A percentile compares a stretch with the other conserved stretches of the same genome.
Conservation (phyloP, 2,113 vertebrate genomes). For the Nothoprocta pentlandii region DNA sequence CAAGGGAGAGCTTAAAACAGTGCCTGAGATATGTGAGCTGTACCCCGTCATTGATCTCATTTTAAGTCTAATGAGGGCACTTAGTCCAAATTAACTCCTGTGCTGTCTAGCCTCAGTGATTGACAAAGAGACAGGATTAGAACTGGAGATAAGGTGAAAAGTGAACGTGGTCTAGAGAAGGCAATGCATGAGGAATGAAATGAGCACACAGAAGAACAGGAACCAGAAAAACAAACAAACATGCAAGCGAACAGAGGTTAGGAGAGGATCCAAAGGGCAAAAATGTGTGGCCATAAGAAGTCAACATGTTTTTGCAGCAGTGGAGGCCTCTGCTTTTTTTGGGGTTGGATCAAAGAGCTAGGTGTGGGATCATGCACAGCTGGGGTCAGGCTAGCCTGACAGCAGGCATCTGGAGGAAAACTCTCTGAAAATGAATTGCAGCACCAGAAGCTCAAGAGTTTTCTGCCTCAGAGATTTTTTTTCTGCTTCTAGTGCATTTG, state of each 20-base stretch:
- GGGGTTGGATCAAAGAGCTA: not conserved
- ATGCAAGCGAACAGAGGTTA: not conserved
- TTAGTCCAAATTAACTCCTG: slow-evolving; percentile 14
- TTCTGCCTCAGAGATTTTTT: not conserved
- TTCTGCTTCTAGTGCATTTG: not conserved
- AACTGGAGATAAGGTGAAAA: not conserved
- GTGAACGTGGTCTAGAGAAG: not conserved
- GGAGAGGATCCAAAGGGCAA: not conserved
- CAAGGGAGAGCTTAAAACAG: not conserved
- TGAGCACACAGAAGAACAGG: not conserved
- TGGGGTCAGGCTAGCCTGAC: not conserved
- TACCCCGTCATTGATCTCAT: not conserved
- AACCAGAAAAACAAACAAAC: not conserved
- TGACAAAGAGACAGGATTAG: not conserved
- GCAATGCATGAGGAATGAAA: not conserved
- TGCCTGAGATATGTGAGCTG: not conserved
- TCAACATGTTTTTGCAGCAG: not conserved
- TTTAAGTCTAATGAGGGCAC: slow-evolving; percentile 15
- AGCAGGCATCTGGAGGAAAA: not conserved
- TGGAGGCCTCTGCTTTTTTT: not conserved
- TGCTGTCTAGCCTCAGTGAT: not conserved
- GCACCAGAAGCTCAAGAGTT: not conserved
- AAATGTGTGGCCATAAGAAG: not conserved
- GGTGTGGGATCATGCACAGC: not conserved
- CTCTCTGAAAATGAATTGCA: not conserved